Evolutionary conservation across 2,888 invertebrate species (phyloP).

Genomic region (Drosophila putrida): DNA sequence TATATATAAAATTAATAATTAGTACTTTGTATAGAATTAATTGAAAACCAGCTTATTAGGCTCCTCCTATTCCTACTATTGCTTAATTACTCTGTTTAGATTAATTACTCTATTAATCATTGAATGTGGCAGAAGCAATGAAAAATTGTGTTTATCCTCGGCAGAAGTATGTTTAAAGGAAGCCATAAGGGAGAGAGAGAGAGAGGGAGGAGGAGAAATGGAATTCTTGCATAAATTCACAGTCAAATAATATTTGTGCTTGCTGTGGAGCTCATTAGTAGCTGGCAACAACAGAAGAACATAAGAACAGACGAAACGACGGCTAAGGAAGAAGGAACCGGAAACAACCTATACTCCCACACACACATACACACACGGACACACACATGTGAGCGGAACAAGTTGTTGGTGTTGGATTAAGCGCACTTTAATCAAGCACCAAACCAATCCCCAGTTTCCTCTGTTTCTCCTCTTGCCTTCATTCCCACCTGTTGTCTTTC

Average conservation of each 20-base stretch:
- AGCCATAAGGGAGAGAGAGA: not conserved
- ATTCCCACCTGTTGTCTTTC: conserved; percentile 55
- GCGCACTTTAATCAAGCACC: conserved; percentile 57
- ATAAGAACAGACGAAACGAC: not conserved
- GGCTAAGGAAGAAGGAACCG: conserved; percentile 30
- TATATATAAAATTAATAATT: not conserved
- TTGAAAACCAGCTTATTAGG: conserved; percentile 6
- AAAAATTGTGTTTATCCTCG: conserved; percentile 6
- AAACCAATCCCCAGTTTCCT: not conserved
- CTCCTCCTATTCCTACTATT: not conserved
- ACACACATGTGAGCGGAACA: conserved; percentile 32
- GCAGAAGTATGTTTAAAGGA: not conserved
- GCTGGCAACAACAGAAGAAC: conserved; percentile 63
- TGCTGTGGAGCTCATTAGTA: conserved; percentile 77
- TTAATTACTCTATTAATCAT: conserved; percentile 18
- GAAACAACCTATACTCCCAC: conserved; percentile 33
- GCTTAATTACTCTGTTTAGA: conserved; percentile 1
- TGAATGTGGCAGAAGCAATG: not conserved
- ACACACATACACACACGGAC: conserved; percentile 12
- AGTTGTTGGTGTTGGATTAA: conserved; percentile 53
- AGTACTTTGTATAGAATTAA: not conserved
- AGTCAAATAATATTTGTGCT: conserved; percentile 77
- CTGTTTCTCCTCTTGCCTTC: conserved; percentile 11
- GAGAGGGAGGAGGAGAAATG: not conserved
- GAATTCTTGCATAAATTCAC: conserved; percentile 67